Base-by-base conservation (phyloP, 1,140 invertebrate genomes). In the Danaus plexippus region DNA sequence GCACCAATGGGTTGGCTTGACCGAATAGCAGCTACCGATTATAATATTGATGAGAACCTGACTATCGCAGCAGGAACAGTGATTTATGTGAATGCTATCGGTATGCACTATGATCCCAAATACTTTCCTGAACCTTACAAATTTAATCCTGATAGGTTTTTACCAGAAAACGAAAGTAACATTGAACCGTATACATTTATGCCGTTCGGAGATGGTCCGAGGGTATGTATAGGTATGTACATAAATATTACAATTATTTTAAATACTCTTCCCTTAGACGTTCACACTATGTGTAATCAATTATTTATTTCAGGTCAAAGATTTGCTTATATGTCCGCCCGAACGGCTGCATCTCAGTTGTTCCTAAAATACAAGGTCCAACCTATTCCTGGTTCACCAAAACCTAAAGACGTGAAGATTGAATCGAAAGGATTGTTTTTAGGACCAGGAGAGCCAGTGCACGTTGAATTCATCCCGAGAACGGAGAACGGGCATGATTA, bases 101-200 rank as follows among this genome's bases (percentile, higher is more conserved):
- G 80, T 0, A 72, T 92, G 43, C 90, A 92, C 48, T 64, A 76
- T 11, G 87, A 90, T 66, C 73, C 84, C 1, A 13, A 53, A 11
- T 59, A 52, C 42, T 63, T 52, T 43, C 56, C 56, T 11, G 53
- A 63, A 1, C 61, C 61, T 4, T n/a, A 46, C 8, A 57, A 52
- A 43, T 65, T 61, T 11, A 46, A 59, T 13, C 64, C 64, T 12
- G 57, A 66, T 2, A 54, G 64, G 32, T 66, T 66, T 50, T 45
- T 59, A 9, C 61, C 57, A 22, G 58, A 66, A 46, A 66, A 66
- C 44, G 58, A 54, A 46, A 10, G 18, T 9, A 63, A 63, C 22
- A 63, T 66, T 9, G 43, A 52, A 45, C 49, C 55, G 9, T 63
- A 51, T 22, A 60, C 57, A 10, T 59, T 51, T 45, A 12, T 62